These are phyloP conservation scores for Rostratula benghalensis DNA, from an alignment of 2,113 vertebrate genomes.

Conservation along the genomic window DNA sequence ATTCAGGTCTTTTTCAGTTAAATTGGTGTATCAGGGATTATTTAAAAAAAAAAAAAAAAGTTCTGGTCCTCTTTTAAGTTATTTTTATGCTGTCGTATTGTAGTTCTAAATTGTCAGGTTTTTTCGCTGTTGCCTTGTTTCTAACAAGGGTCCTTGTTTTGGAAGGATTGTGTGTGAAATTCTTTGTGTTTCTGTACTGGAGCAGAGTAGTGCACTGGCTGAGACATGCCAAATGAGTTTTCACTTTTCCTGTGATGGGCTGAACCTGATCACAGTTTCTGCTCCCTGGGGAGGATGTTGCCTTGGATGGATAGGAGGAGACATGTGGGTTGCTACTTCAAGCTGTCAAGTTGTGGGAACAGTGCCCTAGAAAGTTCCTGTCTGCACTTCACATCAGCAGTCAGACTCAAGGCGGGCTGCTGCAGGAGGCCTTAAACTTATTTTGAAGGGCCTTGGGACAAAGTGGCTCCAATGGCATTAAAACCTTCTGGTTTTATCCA, in stretches of 20 bases:
- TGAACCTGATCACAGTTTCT: not conserved
- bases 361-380: not conserved
- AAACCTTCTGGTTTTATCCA: not conserved
- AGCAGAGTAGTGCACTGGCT: not conserved
- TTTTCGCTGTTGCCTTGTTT: not conserved
- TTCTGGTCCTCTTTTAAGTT: not conserved
- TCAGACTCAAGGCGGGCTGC: not conserved
- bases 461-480: not conserved
- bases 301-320: not conserved
- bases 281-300: not conserved
- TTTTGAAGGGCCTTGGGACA: not conserved
- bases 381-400: not conserved
- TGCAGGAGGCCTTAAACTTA: not conserved
- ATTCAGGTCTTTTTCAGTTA: not conserved
- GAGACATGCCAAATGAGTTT: not conserved
- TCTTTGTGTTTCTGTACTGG: not conserved
- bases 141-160: not conserved
- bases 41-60: fast-evolving
- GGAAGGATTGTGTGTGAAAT: not conserved
- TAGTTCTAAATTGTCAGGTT: not conserved
- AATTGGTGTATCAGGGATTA: not conserved
- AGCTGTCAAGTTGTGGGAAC: not conserved
- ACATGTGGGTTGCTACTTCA: not conserved
- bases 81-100: not conserved
- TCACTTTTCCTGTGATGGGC: not conserved